Conservation (phyloP, 1,140 invertebrate genomes). For the Nylanderia fulva region DNA sequence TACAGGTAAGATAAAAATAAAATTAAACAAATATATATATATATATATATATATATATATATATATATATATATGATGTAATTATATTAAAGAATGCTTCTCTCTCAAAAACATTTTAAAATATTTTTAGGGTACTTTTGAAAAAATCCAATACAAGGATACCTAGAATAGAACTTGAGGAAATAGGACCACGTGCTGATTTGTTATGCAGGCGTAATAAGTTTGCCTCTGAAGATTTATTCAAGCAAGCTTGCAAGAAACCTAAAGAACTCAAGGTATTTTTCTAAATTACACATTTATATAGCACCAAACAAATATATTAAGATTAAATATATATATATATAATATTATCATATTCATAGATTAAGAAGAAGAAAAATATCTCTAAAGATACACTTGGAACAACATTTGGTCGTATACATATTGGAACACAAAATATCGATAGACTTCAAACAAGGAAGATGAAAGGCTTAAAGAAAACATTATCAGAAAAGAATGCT, state of each 20-base stretch:
- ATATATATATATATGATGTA: too few relatives aligned
- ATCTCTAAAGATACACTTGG: constrained; percentile 95
- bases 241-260: constrained; percentile 94
- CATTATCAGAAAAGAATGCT: constrained; percentile 89
- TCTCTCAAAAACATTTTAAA: constrained; percentile 35
- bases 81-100: not conserved
- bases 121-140: constrained; percentile 89
- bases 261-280: constrained; percentile 93
- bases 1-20: constrained; percentile 88
- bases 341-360: constrained; percentile 31
- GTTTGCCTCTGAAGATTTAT: constrained; percentile 96
- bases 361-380: constrained; percentile 96
- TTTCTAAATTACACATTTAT: constrained; percentile 18
- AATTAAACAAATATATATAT: not conserved
- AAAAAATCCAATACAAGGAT: constrained; percentile 96
- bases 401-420: constrained; percentile 95
- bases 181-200: constrained; percentile 98
- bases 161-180: constrained; percentile 96
- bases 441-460: constrained; percentile 95
- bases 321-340: not conserved
- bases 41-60: too few relatives aligned
- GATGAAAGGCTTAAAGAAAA: constrained; percentile 96
- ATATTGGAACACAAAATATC: constrained; percentile 96
- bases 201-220: constrained; percentile 94
- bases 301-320: not conserved